Conservation (phyloP, 30 jellyfish, hydroid and myxozoan genomes). For the Pelagia noctiluca region DNA sequence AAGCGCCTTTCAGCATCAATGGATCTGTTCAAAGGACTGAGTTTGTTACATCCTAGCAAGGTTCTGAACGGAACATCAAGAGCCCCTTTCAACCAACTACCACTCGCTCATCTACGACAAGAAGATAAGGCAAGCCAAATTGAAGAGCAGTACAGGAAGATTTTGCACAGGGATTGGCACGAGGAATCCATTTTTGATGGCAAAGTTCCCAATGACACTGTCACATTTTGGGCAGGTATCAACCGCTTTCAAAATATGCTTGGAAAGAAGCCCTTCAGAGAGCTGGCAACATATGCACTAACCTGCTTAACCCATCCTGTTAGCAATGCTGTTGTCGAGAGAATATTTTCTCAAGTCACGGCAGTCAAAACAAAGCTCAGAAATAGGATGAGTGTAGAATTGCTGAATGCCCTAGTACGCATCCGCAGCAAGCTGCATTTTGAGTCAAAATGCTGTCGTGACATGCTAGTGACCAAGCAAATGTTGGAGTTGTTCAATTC, state of each 20-base stretch:
- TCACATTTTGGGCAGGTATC: constrained; percentile 52
- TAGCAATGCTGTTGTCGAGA: constrained; percentile 80
- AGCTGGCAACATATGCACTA: constrained; percentile 68
- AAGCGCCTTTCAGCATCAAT: constrained; percentile 54
- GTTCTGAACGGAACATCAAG: constrained; percentile 65
- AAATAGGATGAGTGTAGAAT: constrained; percentile 34
- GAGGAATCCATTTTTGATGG: constrained; percentile 66
- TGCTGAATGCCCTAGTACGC: constrained; percentile 58
- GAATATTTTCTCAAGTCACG: constrained; percentile 71
- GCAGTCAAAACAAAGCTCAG: constrained; percentile 64
- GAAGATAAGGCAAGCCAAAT: constrained; percentile 22
- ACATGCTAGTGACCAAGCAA: constrained; percentile 33
- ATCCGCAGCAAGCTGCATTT: constrained; percentile 38
- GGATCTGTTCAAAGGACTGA: constrained; percentile 55
- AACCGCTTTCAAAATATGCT: constrained; percentile 13
- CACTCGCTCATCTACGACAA: constrained; percentile 41
- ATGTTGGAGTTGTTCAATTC: constrained; percentile 44
- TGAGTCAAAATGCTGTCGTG: constrained; percentile 67
- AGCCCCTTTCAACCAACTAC: constrained; percentile 54
- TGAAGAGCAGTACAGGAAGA: constrained; percentile 74
- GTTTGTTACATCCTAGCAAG: constrained; percentile 46
- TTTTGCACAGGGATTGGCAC: constrained; percentile 62
- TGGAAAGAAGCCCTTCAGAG: constrained; percentile 58
- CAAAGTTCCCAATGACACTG: constrained; percentile 64
- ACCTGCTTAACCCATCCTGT: constrained; percentile 71